Percentiles rank a stretch among this genome's conserved stretches.
Evolutionary conservation across 2,888 invertebrate genomes (phyloP).

Genomic region (Sarcophaga rosellei): DNA sequence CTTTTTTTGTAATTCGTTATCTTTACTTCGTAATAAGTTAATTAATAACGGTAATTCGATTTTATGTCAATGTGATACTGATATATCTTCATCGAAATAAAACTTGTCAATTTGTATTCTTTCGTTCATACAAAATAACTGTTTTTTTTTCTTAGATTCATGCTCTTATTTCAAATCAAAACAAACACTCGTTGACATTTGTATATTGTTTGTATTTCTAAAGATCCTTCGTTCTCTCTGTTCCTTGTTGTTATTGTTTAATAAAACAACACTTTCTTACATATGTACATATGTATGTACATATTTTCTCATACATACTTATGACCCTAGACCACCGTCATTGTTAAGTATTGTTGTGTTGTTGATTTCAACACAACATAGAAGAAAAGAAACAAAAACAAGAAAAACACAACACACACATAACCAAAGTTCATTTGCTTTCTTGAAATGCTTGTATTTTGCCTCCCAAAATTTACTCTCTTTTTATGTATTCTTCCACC

Average conservation of each 20-base stretch:
- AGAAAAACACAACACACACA: neutral
- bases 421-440: constrained; percentile 30
- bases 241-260: neutral
- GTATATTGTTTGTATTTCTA: neutral
- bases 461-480: neutral
- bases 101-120: neutral
- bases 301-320: neutral
- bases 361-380: neutral
- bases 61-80: constrained; percentile 32
- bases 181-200: neutral
- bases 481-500: constrained; percentile 25
- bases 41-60: constrained; percentile 50
- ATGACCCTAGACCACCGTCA: constrained; percentile 21
- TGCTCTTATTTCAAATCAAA: neutral
- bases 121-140: neutral
- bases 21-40: constrained; percentile 17
- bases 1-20: neutral
- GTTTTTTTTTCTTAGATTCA: too few species aligned
- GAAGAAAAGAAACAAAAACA: neutral
- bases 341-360: neutral
- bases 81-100: neutral
- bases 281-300: too few species aligned
- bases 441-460: neutral
- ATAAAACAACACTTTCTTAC: neutral
- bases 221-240: neutral